Base-by-base conservation (phyloP, 2,888 invertebrate genomes). In the Ormyrus thymus region DNA sequence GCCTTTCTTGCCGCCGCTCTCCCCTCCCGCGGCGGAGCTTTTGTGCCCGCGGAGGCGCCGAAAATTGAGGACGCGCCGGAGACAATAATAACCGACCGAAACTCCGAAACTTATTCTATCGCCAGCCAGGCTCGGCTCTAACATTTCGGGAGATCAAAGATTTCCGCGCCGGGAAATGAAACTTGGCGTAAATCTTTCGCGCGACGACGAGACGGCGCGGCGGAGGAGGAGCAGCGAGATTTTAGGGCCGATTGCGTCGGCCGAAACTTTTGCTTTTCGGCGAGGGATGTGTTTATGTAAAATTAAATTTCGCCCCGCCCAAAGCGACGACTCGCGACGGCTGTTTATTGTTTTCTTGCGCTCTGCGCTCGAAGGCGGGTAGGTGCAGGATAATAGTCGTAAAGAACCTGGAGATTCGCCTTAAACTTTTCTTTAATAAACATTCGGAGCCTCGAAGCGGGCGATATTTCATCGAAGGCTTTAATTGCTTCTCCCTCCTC, bases 171-270 rank as follows among this genome's bases (percentile, higher is more conserved):
- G 29, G 73, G 69, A 80, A 76, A 80, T 80, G 76, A 76, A 76
- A 76, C 64, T 76, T 59, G 69, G 50, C 70, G 77, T 74, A 70
- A 77, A 80, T 81, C 82, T 81, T 81, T 81, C 56, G 68, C 73
- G 78, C 78, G 71, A 72, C 62, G 65, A 56, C 55, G 50, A 46
- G 76, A 58, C 5, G 55, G 11, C 11, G 13, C 5, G 55, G 0
- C 7, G 9, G 11, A 46, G 50, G 5, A 11, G 46, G 51, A 29
- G 29, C 29, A 2, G 29, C 53, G 51, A 64, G 76, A 77, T 64
- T 69, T 78, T 69, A 78, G 7, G 13, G 45, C 66, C 70, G 75
- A 77, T 78, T 71, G 75, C 66, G 46, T 13, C 7, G 66, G 45
- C 15, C 9, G n/a, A 76, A 73, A 75, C 50, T 80, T 80, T 15